Evolutionary conservation across 2,797 vertebrate genomes (phyloP).

Genomic region (Coreius guichenoti): DNA sequence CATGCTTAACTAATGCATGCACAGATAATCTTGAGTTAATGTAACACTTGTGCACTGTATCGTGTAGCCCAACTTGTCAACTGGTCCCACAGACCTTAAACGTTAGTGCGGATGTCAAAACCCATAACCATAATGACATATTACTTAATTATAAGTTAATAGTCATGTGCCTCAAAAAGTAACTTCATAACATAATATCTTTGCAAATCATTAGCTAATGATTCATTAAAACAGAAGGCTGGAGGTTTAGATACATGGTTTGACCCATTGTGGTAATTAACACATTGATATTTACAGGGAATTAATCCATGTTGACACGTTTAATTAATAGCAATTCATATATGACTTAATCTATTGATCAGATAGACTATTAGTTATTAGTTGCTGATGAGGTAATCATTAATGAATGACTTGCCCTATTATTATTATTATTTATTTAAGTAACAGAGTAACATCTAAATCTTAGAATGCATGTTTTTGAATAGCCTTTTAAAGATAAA

Average conservation of each 20-base stretch:
- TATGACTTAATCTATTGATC: neutral
- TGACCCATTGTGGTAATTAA: neutral
- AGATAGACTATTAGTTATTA: neutral
- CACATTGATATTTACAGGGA: neutral
- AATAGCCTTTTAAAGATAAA: no score
- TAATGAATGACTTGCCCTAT: neutral
- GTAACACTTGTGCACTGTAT: neutral
- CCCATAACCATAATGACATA: neutral
- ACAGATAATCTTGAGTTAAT: neutral
- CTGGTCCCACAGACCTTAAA: neutral
- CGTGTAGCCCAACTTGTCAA: neutral
- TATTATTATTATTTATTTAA: no score
- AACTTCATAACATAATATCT: neutral
- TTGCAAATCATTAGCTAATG: neutral
- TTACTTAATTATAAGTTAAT: neutral
- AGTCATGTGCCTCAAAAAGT: neutral
- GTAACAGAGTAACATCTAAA: neutral
- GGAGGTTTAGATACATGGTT: neutral
- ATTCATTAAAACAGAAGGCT: neutral
- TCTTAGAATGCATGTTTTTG: no score
- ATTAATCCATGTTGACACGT: neutral
- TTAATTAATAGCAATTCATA: neutral
- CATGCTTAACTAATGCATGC: neutral
- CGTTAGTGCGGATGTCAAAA: neutral
- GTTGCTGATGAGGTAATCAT: neutral